Evolutionary conservation across 2,888 invertebrate genomes (phyloP), one percentile per base, ranked within the genome.

Genomic region (Isotomurus palustris): DNA sequence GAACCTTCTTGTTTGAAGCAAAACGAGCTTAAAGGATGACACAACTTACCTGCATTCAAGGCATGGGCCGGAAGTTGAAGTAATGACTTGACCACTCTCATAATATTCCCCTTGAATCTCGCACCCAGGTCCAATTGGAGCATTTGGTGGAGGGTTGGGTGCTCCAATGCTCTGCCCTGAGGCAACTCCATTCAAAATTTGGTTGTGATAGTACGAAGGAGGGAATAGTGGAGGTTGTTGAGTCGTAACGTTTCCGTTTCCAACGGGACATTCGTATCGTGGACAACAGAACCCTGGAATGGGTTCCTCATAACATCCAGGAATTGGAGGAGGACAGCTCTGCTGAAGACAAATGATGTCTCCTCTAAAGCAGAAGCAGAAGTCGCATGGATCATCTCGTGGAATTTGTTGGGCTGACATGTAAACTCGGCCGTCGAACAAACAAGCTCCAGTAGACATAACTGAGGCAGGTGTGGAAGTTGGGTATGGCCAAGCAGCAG

Each of bases 351-450:
- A 94, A 73, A 94, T 93, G 72, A 94, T 93, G 74, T 93, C 92
- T 75, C 92, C 91, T 76, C 93, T 83, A 81, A 93, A 94, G 80
- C 93, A 94, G 85, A 94, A 93, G 77, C 93, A 94, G 80, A 93
- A 94, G 75, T 93, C 92, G 75, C 93, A 94, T 24, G 93, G 91
- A 78, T 94, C 91, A 71, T 91, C 91, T 71, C 93, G 81, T 38
- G 92, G 92, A 72, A 94, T 92, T 78, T 94, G 93, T 77, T 93
- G 92, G 1, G 93, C 93, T 2, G 92, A 92, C 40, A 92, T 90
- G 75, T 91, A 93, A 47, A 92, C 85, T 78, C 91, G 91, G 71
- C 92, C 91, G 57, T 91, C 90, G 72, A 91, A 93, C 71, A 92
- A 82, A 73, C 93, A 93, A 49, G 91, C 92, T 69, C 91, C 91